Conservation (phyloP, 2,888 invertebrate genomes). For the Drosophila nr. fundita region DNA sequence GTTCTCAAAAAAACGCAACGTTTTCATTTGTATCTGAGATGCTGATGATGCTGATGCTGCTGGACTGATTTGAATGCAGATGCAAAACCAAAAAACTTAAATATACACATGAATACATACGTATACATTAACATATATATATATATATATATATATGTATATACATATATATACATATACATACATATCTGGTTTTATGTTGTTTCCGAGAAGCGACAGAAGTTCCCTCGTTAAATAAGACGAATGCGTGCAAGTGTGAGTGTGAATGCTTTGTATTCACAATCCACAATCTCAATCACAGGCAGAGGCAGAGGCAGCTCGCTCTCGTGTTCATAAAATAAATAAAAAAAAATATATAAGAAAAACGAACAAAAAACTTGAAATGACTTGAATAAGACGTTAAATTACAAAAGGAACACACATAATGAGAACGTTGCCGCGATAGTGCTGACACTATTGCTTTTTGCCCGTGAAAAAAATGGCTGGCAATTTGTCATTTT, state of each 20-base stretch:
- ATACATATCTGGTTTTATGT: conserved; percentile 66
- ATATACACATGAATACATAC: conserved; percentile 4
- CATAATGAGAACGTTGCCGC: conserved; percentile 51
- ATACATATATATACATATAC: conserved; percentile 7
- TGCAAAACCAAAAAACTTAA: conserved; percentile 39
- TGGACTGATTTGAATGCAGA: conserved; percentile 31
- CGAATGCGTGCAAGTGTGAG: conserved; percentile 45
- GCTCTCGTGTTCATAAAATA: conserved; percentile 1
- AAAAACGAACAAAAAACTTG: conserved; percentile 41
- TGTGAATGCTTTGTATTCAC: conserved; percentile 46
- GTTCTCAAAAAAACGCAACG: conserved; percentile 9
- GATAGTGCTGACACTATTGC: conserved; percentile 40
- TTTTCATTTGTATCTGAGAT: conserved; percentile 27
- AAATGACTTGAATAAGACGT: conserved; percentile 76
- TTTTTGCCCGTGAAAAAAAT: conserved; percentile 15
- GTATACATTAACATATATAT: background rate
- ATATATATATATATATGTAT: background rate
- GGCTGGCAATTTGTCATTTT: background rate
- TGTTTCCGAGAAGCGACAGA: conserved; percentile 66
- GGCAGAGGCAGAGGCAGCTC: conserved; percentile 12
- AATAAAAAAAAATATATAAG: conserved; percentile 6
- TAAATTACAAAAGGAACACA: conserved; percentile 73
- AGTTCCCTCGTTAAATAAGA: conserved; percentile 70
- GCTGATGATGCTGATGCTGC: conserved; percentile 36
- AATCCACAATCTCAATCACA: conserved; percentile 19